These are phyloP conservation scores for Myopa tessellatipennis DNA, from an alignment of 2,888 invertebrate species.

Conservation along the genomic window DNA sequence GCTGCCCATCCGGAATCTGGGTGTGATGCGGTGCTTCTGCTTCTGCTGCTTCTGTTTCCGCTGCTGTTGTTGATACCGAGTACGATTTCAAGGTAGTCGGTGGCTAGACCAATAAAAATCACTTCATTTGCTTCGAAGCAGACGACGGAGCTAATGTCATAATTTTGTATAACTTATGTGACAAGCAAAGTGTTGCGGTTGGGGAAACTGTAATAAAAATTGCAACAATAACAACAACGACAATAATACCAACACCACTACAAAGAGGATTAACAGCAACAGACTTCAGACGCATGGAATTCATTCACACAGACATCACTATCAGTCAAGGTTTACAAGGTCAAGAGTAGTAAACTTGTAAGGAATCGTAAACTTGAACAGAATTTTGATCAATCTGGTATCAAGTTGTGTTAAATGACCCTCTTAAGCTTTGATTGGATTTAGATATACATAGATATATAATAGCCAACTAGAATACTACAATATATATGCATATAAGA, in stretches of 20 bases:
- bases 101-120: constrained; percentile 23
- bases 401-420: too few species aligned
- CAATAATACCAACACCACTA: neutral
- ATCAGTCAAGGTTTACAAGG: too few species aligned
- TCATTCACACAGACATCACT: too few species aligned
- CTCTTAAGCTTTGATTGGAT: too few species aligned
- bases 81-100: neutral
- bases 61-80: neutral
- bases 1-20: neutral
- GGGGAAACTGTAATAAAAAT: neutral
- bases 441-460: too few species aligned
- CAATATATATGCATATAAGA: too few species aligned
- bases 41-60: neutral
- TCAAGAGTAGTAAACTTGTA: too few species aligned
- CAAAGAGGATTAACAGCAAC: too few species aligned
- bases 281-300: too few species aligned
- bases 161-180: constrained; percentile 23
- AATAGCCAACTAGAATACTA: too few species aligned
- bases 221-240: neutral
- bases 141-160: constrained; percentile 6
- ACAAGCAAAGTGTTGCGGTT: neutral
- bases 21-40: constrained; percentile 5
- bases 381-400: too few species aligned
- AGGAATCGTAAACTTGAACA: too few species aligned
- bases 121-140: neutral